Base-by-base conservation (phyloP, 2,113 vertebrate species). In the Lepus americanus region DNA sequence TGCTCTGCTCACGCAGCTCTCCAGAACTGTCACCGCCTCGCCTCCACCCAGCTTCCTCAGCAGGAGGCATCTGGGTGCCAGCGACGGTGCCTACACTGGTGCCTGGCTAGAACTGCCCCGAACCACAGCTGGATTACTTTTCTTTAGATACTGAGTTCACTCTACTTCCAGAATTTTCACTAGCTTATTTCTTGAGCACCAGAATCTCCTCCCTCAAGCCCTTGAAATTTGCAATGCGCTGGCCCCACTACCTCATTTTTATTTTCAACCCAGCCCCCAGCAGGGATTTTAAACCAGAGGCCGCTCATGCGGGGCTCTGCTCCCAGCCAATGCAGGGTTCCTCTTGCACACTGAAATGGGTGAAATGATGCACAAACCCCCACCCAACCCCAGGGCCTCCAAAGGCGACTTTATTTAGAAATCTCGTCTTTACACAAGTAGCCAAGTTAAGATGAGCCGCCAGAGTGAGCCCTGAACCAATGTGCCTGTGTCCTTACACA, bases 341-440 rank as follows among this genome's bases (percentile, higher is more conserved):
- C 5, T 25, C 12, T 19, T 25, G 2, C 3, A 0, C 9, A 1
- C 70, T 53, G 7, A 9, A 16, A 27, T 49, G 36, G 6, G 10
- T 53, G 55, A 61, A 19, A 59, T 59, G 14, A 59, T 59, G 19
- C 55, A 59, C 55, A 19, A 16, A n/a, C 4, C 25, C n/a, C 9
- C 17, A 5, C 33, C 66, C 44, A 22, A 4, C 27, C 51, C 29
- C 51, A 19, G 29, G 13, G 33, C 29, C 49, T 66, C 51, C 55
- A 27, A 53, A 36, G 9, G 44, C 29, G 49, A 3, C 44, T 44
- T 66, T 33, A 19, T 20, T 39, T 79, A 49, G 23, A 89, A 25
- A 39, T 8, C 3, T 2, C 0, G 25, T 16, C 76, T 90, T 79
- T 39, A 20, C 17, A 44, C 11, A 11, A n/a, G 16, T 82, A 2